These are phyloP conservation scores for Sorex fumeus DNA, from an alignment of 2,113 vertebrate genomes.

Conservation along the genomic window DNA sequence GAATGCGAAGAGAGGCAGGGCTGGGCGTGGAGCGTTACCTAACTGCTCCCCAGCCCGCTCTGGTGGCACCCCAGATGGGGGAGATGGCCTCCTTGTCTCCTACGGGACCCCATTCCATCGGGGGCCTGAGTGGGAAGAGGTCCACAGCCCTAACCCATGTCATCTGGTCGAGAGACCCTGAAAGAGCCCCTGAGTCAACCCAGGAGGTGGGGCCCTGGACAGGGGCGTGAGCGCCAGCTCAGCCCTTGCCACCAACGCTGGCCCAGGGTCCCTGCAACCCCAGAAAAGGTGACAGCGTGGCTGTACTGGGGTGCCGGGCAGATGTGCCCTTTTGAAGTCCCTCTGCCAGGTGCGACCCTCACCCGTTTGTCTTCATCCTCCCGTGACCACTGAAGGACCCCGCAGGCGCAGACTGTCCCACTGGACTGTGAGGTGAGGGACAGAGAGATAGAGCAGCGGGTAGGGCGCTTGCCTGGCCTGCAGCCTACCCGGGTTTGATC, in stretches of 20 bases:
- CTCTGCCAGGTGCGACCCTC: not conserved
- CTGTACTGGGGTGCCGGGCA: not conserved
- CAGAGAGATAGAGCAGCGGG: no score
- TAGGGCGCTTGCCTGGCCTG: no score
- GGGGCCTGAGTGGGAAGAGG: not conserved
- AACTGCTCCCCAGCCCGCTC: not conserved
- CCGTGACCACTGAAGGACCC: not conserved
- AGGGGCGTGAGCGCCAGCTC: not conserved
- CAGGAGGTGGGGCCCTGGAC: not conserved
- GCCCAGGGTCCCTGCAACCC: not conserved
- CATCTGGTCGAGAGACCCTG: no score
- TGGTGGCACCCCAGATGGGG: not conserved
- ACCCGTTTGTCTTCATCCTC: not conserved
- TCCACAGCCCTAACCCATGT: not conserved
- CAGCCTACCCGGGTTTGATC: no score
- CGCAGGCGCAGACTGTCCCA: not conserved
- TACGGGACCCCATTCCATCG: not conserved
- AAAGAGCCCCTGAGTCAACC: not conserved
- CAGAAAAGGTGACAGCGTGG: not conserved
- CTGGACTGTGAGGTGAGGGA: not conserved
- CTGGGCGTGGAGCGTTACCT: constrained; percentile 60
- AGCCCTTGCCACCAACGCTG: not conserved
- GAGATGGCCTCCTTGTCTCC: not conserved
- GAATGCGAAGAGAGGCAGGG: constrained; percentile 69
- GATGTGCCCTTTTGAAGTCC: not conserved